Percentiles rank a stretch among this genome's conserved stretches.
phyloP scores from a whole-genome alignment of 2,113 vertebrate genomes.

The Xiphorhynchus elegans region DNA sequence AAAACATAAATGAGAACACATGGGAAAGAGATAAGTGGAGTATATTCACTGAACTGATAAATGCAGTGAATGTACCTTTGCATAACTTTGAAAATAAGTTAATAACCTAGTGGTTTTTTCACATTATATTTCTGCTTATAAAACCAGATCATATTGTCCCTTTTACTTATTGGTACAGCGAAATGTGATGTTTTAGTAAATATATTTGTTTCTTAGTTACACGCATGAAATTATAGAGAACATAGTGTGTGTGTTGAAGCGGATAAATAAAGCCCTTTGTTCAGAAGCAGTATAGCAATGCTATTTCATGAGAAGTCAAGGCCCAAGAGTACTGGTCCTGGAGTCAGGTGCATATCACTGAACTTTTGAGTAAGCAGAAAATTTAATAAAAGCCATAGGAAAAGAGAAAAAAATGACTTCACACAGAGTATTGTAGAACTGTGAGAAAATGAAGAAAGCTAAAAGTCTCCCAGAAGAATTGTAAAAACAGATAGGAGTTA shows the following conservation, averaged over 20 bases:
- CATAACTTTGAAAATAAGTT: neutral
- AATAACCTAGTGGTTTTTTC: neutral
- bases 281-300: neutral
- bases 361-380: neutral
- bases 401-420: neutral
- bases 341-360: neutral
- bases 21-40: accelerated
- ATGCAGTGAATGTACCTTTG: neutral
- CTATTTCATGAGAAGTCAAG: neutral
- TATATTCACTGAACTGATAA: neutral
- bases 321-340: neutral
- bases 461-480: neutral
- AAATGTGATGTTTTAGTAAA: neutral
- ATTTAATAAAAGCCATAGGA: neutral
- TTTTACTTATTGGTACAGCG: neutral
- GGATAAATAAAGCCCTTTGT: neutral
- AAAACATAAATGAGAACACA: neutral
- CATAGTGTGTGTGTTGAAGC: neutral
- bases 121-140: neutral
- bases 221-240: neutral
- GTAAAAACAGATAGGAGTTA: neutral
- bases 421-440: neutral
- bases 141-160: neutral
- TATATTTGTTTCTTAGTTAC: neutral
- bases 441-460: neutral